Evolutionary conservation across 2,797 vertebrate genomes (phyloP), one percentile per base, ranked within the genome.

Genomic region (Octomys mimax): DNA sequence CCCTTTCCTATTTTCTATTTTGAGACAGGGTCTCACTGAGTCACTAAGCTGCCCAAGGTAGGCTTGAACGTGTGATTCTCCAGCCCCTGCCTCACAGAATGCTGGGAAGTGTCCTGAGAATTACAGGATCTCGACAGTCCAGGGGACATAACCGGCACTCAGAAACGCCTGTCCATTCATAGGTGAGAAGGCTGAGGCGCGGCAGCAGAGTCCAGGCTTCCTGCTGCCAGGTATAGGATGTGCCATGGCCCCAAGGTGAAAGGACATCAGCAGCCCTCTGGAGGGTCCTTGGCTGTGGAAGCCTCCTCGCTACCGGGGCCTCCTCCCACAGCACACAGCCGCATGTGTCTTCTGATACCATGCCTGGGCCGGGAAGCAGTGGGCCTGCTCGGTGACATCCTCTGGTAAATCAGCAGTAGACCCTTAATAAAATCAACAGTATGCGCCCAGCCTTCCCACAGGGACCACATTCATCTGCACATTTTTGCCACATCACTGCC

Each of bases 401-500:
- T 90, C 52, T 79, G 57, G 77, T 33, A 46, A 31, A 77, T 73
- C 24, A 13, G 77, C n/a, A 93, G 61, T 39, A 79, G 33, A 26
- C 87, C 94, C 95, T 83, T n/a, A 66, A 79, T 73, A 92, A 94
- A 91, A 95, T 31, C 64, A 33, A 52, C 73, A 46, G 31, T 71
- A 57, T 0, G 64, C 0, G 2, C 39, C 92, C 22, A 22, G 82
- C 68, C 61, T 14, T 90, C 71, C 81, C 0, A 0, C 88, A 0
- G 59, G 85, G 94, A 79, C 78, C 5, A 5, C 82, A 52, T 82
- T 75, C 57, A 89, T 96, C 93, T 95, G 94, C 68, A 82, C 62
- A 22, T 94, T 96, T 85, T 91, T 92, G 94, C 85, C 84, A n/a
- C 81, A 84, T 89, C 90, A 78, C 93, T 89, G 93, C 81, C 59